Base-by-base conservation (phyloP, 2,113 vertebrate species). In the Amphilophus citrinellus region DNA sequence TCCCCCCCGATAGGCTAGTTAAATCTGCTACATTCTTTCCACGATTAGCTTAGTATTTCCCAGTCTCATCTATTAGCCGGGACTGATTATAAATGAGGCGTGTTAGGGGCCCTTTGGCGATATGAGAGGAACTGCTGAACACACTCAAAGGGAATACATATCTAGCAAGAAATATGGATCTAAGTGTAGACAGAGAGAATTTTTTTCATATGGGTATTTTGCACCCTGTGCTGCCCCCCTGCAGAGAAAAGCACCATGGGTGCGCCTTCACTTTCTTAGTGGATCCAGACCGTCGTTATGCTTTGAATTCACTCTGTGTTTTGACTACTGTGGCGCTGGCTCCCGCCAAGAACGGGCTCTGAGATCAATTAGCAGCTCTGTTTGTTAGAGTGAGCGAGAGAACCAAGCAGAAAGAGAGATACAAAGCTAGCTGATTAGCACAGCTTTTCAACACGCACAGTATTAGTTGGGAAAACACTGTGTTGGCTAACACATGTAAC, bases 401-500 rank as follows among this genome's bases (percentile, higher is more conserved):
- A 73, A 75, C 62, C 50, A 22, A 59, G 76, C 71, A 82, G 79
- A 87, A 76, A 80, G 80, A 80, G 61, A 81, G 85, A 89, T 76
- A 90, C 84, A 82, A 84, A 83, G 87, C 84, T 85, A 84, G 82
- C 87, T 93, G 93, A 95, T 95, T 95, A 92, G 91, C 75, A 3
- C 76, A 78, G 89, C 89, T 93, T 94, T 94, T 94, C 93, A 94
- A 91, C 88, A 89, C 80, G 86, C 87, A 76, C 85, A 78, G 85
- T 87, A 93, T 94, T 94, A 94, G 88, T 76, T 75, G 76, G 90
- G 84, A 91, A 91, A 93, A 93, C 92, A 93, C 61, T 85, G 90
- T 88, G 92, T 94, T 92, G 90, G 92, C 91, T 91, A 93, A 94
- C 92, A 93, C 90, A 78, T 92, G 94, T 93, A 92, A 86, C 78